A percentile compares a stretch with the other conserved stretches of the same genome.
These are phyloP conservation scores for Eupithecia exiguata DNA, from an alignment of 2,888 invertebrate species.

Conservation along the genomic window DNA sequence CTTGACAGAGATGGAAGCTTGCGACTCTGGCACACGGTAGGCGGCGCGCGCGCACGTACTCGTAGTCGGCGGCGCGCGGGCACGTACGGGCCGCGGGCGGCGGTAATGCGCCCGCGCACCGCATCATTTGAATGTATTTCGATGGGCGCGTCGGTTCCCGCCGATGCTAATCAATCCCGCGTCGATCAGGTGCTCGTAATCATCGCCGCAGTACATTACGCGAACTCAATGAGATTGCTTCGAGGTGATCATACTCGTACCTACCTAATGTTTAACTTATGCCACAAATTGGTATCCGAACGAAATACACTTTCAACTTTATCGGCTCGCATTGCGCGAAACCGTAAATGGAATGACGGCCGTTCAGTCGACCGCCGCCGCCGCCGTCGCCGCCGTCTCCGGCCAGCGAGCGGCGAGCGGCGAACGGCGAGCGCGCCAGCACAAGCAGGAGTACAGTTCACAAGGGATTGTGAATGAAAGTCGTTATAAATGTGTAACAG, in stretches of 20 bases:
- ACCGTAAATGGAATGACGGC: neutral
- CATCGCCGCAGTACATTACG: slow-evolving; percentile 37
- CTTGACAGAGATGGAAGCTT: neutral
- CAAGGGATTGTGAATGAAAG: neutral
- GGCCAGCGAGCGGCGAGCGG: too few relatives aligned
- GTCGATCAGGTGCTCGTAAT: slow-evolving; percentile 35
- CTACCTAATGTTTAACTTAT: slow-evolving; percentile 31
- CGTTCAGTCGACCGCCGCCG: neutral
- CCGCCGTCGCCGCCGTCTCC: too few relatives aligned
- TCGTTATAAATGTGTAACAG: neutral
- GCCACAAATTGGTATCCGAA: slow-evolving; percentile 30
- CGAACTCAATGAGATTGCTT: slow-evolving; percentile 41
- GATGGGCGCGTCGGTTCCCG: slow-evolving; percentile 27
- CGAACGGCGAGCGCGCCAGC: too few relatives aligned
- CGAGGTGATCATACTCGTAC: slow-evolving; percentile 37
- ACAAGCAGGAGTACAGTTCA: neutral
- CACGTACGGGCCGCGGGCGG: neutral
- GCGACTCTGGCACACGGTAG: neutral
- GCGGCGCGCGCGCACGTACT: slow-evolving; percentile 3
- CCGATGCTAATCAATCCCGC: slow-evolving; percentile 36
- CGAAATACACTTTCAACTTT: slow-evolving; percentile 31
- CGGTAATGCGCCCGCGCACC: slow-evolving; percentile 32
- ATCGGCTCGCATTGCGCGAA: slow-evolving; percentile 19
- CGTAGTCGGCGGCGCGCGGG: neutral
- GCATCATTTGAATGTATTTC: slow-evolving; percentile 45